A percentile compares a stretch with the other conserved stretches of the same genome.
These are phyloP conservation scores for Dugesia japonica DNA, from an alignment of 2,888 invertebrate genomes.

Conservation along the genomic window DNA sequence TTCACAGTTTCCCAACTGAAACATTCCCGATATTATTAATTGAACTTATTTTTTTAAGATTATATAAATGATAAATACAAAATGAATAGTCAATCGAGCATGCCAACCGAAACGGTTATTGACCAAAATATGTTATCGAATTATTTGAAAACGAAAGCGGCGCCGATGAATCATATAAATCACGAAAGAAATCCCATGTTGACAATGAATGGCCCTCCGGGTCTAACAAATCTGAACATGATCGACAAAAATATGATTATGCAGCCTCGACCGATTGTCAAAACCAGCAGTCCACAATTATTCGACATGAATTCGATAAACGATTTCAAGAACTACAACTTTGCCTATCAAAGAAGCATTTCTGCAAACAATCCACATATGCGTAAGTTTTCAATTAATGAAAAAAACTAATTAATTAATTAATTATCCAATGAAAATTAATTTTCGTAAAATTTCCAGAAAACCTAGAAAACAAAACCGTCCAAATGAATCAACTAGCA, in stretches of 20 bases:
- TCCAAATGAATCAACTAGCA: neutral
- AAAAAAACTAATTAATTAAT: too few relatives aligned
- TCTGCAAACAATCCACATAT: neutral
- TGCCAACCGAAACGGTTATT: neutral
- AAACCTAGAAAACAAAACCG: neutral
- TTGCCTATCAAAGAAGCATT: conserved; percentile 10
- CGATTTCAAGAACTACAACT: neutral
- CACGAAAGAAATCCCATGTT: neutral
- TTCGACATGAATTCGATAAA: neutral
- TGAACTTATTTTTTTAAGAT: too few relatives aligned
- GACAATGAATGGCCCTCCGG: neutral
- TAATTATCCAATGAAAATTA: too few relatives aligned
- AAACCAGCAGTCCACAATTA: neutral
- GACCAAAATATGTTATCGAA: neutral
- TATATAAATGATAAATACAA: neutral
- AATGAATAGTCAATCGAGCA: neutral
- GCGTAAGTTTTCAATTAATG: too few relatives aligned
- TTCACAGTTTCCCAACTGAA: too few relatives aligned
- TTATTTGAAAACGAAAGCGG: neutral
- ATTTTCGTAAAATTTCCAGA: too few relatives aligned
- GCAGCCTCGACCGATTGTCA: neutral
- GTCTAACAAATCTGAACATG: conserved; percentile 1
- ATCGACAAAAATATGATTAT: neutral
- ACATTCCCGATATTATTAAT: too few relatives aligned
- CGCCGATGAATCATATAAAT: neutral